phyloP scores from a whole-genome alignment of 2,888 invertebrate species.

The Synergus laeviventris region DNA sequence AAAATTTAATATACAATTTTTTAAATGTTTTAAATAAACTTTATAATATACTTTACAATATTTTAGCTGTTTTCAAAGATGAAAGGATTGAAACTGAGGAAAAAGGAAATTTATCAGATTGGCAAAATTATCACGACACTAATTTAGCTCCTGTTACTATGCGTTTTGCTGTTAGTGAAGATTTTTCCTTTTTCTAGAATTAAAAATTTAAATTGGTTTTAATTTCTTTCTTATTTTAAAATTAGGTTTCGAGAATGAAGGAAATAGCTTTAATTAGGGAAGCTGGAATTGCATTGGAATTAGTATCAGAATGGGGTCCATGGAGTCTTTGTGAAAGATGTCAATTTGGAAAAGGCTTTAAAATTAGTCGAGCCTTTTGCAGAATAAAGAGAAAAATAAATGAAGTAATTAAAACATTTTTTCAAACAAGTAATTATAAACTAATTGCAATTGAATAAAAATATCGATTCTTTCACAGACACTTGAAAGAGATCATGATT shows the following conservation, averaged over 20 bases:
- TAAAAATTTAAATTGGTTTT: not conserved
- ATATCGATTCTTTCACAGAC: slow-evolving; percentile 48
- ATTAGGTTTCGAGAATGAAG: slow-evolving; percentile 72
- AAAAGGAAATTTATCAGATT: slow-evolving; percentile 76
- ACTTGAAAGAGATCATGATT: slow-evolving; percentile 44
- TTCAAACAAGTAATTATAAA: not conserved
- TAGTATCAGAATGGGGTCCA: slow-evolving; percentile 77
- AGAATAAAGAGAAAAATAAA: slow-evolving; percentile 73
- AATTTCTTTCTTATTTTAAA: not conserved
- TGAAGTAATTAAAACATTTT: slow-evolving; percentile 48
- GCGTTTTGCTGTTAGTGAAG: slow-evolving; percentile 70
- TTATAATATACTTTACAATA: not conserved
- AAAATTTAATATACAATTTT: not conserved
- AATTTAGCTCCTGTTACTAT: slow-evolving; percentile 76
- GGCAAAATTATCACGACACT: slow-evolving; percentile 77
- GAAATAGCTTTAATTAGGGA: slow-evolving; percentile 75
- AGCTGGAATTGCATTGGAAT: slow-evolving; percentile 74
- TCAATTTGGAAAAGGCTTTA: slow-evolving; percentile 69
- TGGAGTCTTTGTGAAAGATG: slow-evolving; percentile 79
- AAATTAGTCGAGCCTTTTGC: slow-evolving; percentile 77
- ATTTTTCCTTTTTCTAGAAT: not conserved
- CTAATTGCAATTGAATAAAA: not conserved
- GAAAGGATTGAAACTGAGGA: slow-evolving; percentile 55
- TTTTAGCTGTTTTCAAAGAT: slow-evolving; percentile 59
- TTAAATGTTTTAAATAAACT: slow-evolving; percentile 7